Base-by-base conservation (phyloP, 2,113 vertebrate genomes). In the Origma solitaria region DNA sequence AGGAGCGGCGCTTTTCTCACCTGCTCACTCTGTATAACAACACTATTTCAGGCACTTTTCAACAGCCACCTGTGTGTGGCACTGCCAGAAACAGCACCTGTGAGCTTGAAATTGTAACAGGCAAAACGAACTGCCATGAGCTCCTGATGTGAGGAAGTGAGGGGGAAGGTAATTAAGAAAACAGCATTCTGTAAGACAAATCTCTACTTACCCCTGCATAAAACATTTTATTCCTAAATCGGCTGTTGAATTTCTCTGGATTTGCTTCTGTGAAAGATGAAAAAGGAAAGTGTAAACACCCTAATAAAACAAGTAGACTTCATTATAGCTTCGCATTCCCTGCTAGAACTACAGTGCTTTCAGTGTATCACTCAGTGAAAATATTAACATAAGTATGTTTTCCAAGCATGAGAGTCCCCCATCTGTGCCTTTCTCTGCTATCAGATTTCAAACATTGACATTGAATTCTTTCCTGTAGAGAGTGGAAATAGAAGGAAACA, bases 161-260 rank as follows among this genome's bases (percentile, higher is more conserved):
- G 47, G 44, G 16, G 20, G 40, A 72, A 89, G 15, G 27, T 21
- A 58, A 58, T 47, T n/a, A 72, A 40, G 40, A 76, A 42, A 58
- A n/a, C 25, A 68, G n/a, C 3, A 80, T 92, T 88, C 57, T n/a
- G 7, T 62, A 50, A 90, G 27, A 91, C 1, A 4, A 86, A 86
- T 57, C n/a, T 23, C 30, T 82, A 98, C 99, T 98, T 95, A 99
- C 99, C 97, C 99, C 99, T 45, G 99, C 99, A 93, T 99, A 99
- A 98, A 99, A 99, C 99, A 99, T 99, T 98, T 99, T 99, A 97
- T 99, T 99, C 97, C 98, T 98, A 96, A 99, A 99, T 53, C 99
- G 98, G 97, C 99, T 99, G 97, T 99, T 99, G 93, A 99, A 99
- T 97, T 99, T 99, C 98, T 99, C 99, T 30, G 99, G 99, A 98